These are phyloP conservation scores for Nematostella vectensis DNA, from an alignment of 92 coral and sea anemone genomes.

Conservation along the genomic window DNA sequence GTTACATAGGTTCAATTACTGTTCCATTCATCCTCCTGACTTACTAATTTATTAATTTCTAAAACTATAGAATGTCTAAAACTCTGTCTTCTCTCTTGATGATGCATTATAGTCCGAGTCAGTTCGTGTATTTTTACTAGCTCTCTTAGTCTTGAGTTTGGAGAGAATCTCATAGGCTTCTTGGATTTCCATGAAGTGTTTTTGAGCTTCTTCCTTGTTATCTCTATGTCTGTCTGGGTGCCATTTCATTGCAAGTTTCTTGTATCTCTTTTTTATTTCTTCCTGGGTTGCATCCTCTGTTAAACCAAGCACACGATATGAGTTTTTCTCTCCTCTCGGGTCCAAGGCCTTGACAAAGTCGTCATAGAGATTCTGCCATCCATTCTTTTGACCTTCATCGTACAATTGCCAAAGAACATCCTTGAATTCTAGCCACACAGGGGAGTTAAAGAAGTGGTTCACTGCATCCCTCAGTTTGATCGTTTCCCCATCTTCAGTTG, in stretches of 20 bases:
- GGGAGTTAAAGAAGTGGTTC: conserved; percentile 91
- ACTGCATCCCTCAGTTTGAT: conserved; percentile 89
- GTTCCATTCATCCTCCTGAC: too few relatives aligned
- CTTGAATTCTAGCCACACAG: conserved; percentile 94
- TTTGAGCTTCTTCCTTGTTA: conserved; percentile 75
- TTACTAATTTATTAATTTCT: too few relatives aligned
- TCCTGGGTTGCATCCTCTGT: conserved; percentile 76
- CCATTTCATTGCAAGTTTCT: conserved; percentile 86
- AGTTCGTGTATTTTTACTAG: conserved; percentile 60
- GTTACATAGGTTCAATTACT: too few relatives aligned
- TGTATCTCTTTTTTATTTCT: conserved; percentile 82
- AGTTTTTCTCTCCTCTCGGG: conserved; percentile 98
- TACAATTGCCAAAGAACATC: conserved; percentile 81
- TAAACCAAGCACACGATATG: conserved; percentile 74
- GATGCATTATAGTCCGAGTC: conserved; percentile 41
- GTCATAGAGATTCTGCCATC: conserved; percentile 95
- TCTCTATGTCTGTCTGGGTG: conserved; percentile 78
- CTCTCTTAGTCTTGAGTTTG: conserved; percentile 60
- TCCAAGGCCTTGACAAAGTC: conserved; percentile 93
- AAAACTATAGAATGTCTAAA: too few relatives aligned
- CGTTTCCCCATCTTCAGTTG: conserved; percentile 97
- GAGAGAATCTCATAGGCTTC: conserved; percentile 95
- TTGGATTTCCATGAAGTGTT: conserved; percentile 89
- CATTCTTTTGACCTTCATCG: conserved; percentile 82
- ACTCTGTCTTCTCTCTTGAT: conserved; percentile 47